phyloP scores from a whole-genome alignment of 2,888 invertebrate genomes.

The Steinernema carpocapsae region DNA sequence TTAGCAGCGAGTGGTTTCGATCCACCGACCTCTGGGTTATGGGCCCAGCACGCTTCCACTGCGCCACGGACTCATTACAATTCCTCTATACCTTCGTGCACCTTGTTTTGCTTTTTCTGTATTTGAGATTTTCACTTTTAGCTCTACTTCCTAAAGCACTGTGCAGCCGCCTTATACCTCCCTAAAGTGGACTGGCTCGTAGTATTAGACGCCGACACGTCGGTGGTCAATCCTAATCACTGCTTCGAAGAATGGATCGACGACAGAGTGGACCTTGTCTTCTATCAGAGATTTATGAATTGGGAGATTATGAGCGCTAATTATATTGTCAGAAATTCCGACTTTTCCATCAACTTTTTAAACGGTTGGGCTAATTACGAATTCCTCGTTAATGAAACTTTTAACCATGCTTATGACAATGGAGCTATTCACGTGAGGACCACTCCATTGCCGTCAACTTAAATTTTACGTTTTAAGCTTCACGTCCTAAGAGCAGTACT shows the following conservation, averaged over 20 bases:
- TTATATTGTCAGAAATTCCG: conserved; percentile 66
- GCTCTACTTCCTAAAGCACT: conserved; percentile 67
- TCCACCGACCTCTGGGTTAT: conserved; percentile 87
- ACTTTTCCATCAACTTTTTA: no score
- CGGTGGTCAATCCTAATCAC: conserved; percentile 67
- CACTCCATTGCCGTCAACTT: no score
- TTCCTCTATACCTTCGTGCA: neutral
- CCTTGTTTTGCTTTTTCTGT: neutral
- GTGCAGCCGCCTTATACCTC: conserved; percentile 65
- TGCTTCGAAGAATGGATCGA: conserved; percentile 68
- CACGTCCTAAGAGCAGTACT: no score
- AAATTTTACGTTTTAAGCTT: no score
- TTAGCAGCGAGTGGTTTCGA: conserved; percentile 45
- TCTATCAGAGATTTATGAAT: conserved; percentile 68
- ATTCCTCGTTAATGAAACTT: no score
- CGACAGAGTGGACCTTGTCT: conserved; percentile 61
- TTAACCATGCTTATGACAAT: no score
- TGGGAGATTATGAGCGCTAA: conserved; percentile 68
- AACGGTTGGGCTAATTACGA: no score
- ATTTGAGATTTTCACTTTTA: conserved; percentile 39
- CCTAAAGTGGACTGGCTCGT: conserved; percentile 66
- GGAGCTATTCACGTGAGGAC: no score
- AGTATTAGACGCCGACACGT: conserved; percentile 65
- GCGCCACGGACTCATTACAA: neutral
- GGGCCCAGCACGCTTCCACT: conserved; percentile 79